Conservation (phyloP, 2,888 invertebrate genomes). For the Amphipoea oculea region DNA sequence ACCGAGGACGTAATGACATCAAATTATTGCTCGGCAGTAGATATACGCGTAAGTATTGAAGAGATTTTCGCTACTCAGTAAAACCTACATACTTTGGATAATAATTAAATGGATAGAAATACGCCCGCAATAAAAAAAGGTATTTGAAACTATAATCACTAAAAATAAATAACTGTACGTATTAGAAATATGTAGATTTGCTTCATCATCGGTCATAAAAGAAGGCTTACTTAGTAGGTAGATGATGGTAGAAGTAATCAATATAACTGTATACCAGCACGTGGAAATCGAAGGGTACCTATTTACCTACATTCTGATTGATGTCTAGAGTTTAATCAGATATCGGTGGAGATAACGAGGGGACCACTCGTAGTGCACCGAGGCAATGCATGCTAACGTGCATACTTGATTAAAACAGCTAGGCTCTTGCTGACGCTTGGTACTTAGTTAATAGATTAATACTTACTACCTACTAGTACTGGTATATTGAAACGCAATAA, state of each 20-base stretch:
- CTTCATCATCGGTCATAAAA: slow-evolving; percentile 62
- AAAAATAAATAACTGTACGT: slow-evolving; percentile 59
- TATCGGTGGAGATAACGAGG: slow-evolving; percentile 42
- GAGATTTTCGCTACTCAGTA: slow-evolving; percentile 55
- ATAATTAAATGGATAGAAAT: slow-evolving; percentile 53
- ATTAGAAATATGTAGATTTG: slow-evolving; percentile 59
- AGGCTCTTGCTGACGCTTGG: slow-evolving; percentile 17
- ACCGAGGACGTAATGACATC: slow-evolving; percentile 63
- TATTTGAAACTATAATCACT: slow-evolving; percentile 47
- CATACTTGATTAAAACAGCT: slow-evolving; percentile 25
- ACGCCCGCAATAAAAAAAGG: slow-evolving; percentile 54
- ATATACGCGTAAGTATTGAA: slow-evolving; percentile 12
- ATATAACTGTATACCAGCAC: slow-evolving; percentile 59
- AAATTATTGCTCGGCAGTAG: slow-evolving; percentile 51
- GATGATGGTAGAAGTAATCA: slow-evolving; percentile 56
- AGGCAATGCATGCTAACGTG: slow-evolving; percentile 21
- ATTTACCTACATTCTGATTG: slow-evolving; percentile 38
- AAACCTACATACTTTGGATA: slow-evolving; percentile 57
- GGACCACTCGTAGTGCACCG: slow-evolving; percentile 14
- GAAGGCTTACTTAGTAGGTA: slow-evolving; percentile 28
- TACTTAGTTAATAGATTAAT: slow-evolving; percentile 7
- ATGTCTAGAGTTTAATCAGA: slow-evolving; percentile 35
- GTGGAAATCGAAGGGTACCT: slow-evolving; percentile 46
- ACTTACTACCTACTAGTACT: slow-evolving; percentile 6
- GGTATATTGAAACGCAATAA: slow-evolving; percentile 37